Evolutionary conservation across 2,888 invertebrate species (phyloP), one percentile per base, ranked within the genome.

Genomic region (Clunio marinus): DNA sequence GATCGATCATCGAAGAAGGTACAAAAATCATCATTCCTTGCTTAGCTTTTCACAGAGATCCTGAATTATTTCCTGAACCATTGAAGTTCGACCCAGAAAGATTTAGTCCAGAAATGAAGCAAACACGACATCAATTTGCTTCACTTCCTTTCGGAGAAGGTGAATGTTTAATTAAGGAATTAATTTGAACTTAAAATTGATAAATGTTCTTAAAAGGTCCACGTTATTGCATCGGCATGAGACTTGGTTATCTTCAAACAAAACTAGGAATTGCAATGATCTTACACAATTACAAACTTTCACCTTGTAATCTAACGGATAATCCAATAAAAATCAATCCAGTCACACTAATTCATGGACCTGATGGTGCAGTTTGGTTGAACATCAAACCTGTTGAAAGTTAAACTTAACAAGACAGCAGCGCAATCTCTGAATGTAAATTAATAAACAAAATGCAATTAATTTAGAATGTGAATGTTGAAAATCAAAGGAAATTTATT

Each of bases 51-150:
- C 84, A 84, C 69, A 81, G 80, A 76, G 83, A 83, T 70, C 80
- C 81, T 0, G 77, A 80, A 3, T 77, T 81, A 73, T 83, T 81
- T 70, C 82, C 82, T 0, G 77, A 85, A 7, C 85, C 85, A 2
- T 77, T 81, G 5, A 79, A 77, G 46, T 84, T 84, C 69, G 79
- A 82, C 55, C 84, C 84, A 0, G 82, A 84, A 24, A 75, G 84
- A 72, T 84, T 84, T 73, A 75, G 77, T 0, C 76, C 78, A n/a
- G 81, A 81, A 71, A 81, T 80, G 63, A 83, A 82, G 71, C n/a
- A n/a, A n/a, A 75, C 78, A 24, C 25, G 70, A 27, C 68, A 69
- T 66, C 24, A 55, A 15, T 70, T 65, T 45, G 2, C 27, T 7
- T 65, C 25, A 58, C n/a, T 70, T 1, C 70, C 70, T 17, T 70